phyloP scores from a whole-genome alignment of 2,888 invertebrate species.

The Eilema caniola region DNA sequence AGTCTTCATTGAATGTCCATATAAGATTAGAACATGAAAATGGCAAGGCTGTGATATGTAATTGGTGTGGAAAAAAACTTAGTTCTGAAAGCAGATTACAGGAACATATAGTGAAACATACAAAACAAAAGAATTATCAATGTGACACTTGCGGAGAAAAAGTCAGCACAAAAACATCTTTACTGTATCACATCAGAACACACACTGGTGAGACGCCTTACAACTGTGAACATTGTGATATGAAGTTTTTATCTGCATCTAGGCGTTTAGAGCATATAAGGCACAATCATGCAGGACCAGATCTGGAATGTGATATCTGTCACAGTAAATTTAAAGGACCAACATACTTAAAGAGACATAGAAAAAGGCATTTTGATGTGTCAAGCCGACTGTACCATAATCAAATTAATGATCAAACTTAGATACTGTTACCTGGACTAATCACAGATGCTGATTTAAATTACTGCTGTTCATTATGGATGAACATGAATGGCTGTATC shows the following conservation, averaged over 20 bases:
- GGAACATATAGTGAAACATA: constrained; percentile 60
- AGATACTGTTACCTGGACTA: background rate
- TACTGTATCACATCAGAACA: constrained; percentile 59
- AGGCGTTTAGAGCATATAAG: constrained; percentile 57
- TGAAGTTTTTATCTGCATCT: constrained; percentile 57
- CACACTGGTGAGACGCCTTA: constrained; percentile 66
- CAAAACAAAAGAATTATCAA: constrained; percentile 59
- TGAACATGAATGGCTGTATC: too few relatives aligned
- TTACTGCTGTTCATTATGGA: background rate
- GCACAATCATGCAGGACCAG: constrained; percentile 47
- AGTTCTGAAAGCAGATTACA: constrained; percentile 53
- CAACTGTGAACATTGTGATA: constrained; percentile 56
- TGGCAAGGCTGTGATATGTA: constrained; percentile 48
- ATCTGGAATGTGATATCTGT: constrained; percentile 59
- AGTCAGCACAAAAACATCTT: constrained; percentile 57
- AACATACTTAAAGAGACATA: constrained; percentile 50
- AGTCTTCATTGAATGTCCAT: constrained; percentile 53
- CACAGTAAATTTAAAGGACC: constrained; percentile 50
- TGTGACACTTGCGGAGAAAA: constrained; percentile 56
- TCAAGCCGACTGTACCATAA: constrained; percentile 43
- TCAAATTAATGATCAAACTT: constrained; percentile 1
- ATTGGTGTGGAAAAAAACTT: constrained; percentile 61
- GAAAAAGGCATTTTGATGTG: constrained; percentile 53
- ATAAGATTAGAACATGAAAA: constrained; percentile 59
- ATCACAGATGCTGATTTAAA: background rate